Evolutionary conservation across 2,888 invertebrate species (phyloP).

Genomic region (Lacanobia oleracea): DNA sequence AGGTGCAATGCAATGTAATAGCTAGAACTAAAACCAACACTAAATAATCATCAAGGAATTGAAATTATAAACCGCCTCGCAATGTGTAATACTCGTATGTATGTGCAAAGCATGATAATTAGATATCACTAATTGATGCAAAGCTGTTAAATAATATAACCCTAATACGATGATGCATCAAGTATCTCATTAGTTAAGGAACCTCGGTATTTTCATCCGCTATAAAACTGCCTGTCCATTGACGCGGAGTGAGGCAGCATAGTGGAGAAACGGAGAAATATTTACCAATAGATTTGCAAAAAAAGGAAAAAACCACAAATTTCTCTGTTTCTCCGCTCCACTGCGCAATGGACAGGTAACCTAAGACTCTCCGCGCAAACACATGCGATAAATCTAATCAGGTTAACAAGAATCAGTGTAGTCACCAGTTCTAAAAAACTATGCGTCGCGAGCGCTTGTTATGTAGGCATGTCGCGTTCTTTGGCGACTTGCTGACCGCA

Average conservation of each 20-base stretch:
- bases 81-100: background rate
- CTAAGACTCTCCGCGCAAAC: background rate
- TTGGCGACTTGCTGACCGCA: slow-evolving; percentile 45
- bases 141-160: background rate
- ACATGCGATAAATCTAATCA: slow-evolving; percentile 2
- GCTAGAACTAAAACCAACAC: too few relatives aligned
- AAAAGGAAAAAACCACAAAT: too few relatives aligned
- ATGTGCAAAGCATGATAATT: background rate
- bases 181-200: background rate
- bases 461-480: slow-evolving; percentile 22
- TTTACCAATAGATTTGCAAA: too few relatives aligned
- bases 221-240: too few relatives aligned
- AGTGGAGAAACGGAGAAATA: too few relatives aligned
- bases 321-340: too few relatives aligned
- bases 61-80: slow-evolving; percentile 1
- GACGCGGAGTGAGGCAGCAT: too few relatives aligned
- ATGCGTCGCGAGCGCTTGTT: slow-evolving; percentile 23
- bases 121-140: background rate
- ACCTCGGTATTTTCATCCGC: background rate
- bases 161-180: background rate
- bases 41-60: background rate
- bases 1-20: too few relatives aligned
- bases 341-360: too few relatives aligned
- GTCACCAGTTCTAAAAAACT: slow-evolving; percentile 14
- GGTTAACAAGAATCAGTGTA: slow-evolving; percentile 17